phyloP scores from a whole-genome alignment of 2,888 invertebrate species.

The Andricus quercusramuli region DNA sequence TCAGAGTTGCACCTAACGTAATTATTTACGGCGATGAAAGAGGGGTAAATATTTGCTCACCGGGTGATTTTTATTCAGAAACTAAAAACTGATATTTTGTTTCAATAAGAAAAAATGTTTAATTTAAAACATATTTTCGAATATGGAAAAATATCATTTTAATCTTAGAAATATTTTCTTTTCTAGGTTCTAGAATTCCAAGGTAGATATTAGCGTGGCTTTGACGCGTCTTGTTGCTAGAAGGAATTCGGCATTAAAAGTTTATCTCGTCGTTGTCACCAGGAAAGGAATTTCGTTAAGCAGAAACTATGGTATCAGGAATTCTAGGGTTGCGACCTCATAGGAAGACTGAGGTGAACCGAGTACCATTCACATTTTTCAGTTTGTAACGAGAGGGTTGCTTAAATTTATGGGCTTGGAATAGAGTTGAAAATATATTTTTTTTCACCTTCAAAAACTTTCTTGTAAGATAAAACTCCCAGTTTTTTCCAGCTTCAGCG shows the following conservation, averaged over 20 bases:
- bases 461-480: no score
- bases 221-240: background rate
- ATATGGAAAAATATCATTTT: background rate
- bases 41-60: background rate
- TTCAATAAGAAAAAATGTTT: background rate
- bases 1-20: background rate
- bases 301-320: background rate
- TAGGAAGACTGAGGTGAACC: background rate
- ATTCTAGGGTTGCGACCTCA: background rate
- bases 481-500: no score
- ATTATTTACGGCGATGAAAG: background rate
- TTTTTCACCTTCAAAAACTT: no score
- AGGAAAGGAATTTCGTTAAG: conserved; percentile 7
- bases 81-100: background rate
- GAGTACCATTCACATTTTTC: background rate
- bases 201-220: background rate
- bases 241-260: conserved; percentile 9
- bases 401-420: background rate
- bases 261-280: conserved; percentile 8
- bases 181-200: background rate
- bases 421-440: background rate
- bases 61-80: background rate
- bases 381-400: background rate
- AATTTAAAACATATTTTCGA: background rate
- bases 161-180: background rate